phyloP scores from a whole-genome alignment of 2,797 vertebrate genomes.

The Pachyuromys duprasi region DNA sequence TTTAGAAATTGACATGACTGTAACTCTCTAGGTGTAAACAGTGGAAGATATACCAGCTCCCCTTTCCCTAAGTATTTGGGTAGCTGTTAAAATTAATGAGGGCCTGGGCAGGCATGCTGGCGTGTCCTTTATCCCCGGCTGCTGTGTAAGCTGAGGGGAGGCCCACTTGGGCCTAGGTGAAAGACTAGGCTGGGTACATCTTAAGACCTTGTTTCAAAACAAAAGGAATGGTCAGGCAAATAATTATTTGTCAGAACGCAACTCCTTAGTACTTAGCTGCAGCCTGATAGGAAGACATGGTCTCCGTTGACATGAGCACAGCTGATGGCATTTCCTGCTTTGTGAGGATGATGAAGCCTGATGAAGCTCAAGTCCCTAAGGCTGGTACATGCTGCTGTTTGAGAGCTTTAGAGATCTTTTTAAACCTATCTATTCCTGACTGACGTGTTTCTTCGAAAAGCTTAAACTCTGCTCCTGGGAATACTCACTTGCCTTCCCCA shows the following conservation, averaged over 20 bases:
- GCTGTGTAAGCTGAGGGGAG: neutral
- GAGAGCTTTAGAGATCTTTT: neutral
- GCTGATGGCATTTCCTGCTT: neutral
- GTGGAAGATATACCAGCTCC: neutral
- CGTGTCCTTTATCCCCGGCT: neutral
- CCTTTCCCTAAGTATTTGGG: neutral
- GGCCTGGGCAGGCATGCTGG: too few relatives aligned
- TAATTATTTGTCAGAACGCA: neutral
- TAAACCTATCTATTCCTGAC: neutral
- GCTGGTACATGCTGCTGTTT: neutral
- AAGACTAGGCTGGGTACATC: neutral
- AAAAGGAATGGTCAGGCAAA: neutral
- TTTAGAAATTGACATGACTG: neutral
- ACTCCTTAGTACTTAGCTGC: neutral
- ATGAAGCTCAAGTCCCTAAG: neutral
- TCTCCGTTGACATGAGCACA: neutral
- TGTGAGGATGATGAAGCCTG: neutral
- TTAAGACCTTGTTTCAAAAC: neutral
- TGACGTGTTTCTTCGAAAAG: conserved; percentile 5
- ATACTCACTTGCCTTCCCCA: neutral
- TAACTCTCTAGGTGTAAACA: neutral
- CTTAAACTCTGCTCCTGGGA: conserved; percentile 19
- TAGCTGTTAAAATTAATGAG: too few relatives aligned
- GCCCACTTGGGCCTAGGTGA: neutral
- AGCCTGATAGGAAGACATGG: neutral